Conservation (phyloP, 2,113 vertebrate species). For the Anas platyrhynchos region DNA sequence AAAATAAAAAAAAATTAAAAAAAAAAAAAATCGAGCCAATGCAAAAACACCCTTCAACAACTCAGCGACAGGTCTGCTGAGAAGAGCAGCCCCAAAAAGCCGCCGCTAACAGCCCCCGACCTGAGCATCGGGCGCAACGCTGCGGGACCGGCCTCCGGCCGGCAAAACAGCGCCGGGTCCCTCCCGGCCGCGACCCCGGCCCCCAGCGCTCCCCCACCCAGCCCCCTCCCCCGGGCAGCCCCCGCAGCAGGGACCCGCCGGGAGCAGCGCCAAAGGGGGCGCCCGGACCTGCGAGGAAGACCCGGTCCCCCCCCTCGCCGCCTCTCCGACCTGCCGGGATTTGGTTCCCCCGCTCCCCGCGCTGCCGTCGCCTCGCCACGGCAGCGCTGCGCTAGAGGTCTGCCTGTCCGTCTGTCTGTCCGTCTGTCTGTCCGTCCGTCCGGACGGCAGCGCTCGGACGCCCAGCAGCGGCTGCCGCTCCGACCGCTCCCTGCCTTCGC, state of each 20-base stretch:
- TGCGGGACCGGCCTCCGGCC: too few species aligned
- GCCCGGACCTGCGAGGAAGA: fast-evolving
- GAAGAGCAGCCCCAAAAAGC: background rate
- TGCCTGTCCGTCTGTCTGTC: too few species aligned
- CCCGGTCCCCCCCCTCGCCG: background rate
- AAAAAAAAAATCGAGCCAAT: background rate
- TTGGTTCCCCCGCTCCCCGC: background rate
- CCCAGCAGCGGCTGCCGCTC: background rate
- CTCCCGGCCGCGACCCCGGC: background rate
- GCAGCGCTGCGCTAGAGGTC: background rate
- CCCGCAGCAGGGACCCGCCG: background rate
- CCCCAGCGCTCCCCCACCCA: too few species aligned
- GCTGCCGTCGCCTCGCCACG: background rate
- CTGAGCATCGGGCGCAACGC: too few species aligned
- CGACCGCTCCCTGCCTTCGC: background rate
- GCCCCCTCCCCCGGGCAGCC: background rate
- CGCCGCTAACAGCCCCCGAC: background rate
- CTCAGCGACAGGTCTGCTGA: background rate
- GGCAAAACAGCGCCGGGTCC: too few species aligned
- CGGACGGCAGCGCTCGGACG: background rate
- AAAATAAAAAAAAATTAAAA: too few species aligned
- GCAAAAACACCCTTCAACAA: background rate
- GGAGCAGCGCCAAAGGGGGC: background rate
- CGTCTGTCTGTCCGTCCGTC: too few species aligned
- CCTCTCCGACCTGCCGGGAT: background rate